Conservation (phyloP, 2,797 vertebrate genomes). For the Ceryle rudis region DNA sequence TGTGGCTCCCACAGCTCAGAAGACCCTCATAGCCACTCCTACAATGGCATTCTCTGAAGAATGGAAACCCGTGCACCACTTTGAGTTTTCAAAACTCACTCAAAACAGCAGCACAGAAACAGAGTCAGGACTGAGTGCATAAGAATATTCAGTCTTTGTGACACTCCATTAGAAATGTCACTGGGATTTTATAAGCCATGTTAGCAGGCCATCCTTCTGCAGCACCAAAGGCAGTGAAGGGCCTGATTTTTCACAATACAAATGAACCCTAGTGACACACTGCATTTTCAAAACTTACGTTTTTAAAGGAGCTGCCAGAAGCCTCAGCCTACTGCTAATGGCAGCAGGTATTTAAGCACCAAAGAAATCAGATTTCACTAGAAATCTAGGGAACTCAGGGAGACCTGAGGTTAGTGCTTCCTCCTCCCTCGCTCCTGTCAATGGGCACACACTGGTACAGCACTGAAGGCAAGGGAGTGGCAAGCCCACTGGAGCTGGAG, state of each 20-base stretch:
- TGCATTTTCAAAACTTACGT: not conserved
- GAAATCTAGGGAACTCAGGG: not conserved
- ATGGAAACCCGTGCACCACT: not conserved
- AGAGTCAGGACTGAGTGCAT: not conserved
- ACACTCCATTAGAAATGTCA: not conserved
- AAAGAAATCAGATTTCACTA: not conserved
- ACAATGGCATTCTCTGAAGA: fast-evolving
- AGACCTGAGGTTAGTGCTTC: not conserved
- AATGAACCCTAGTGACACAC: not conserved
- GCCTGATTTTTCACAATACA: not conserved
- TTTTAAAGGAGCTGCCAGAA: not conserved
- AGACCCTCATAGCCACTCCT: not conserved
- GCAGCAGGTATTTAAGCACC: not conserved
- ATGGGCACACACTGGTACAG: fast-evolving
- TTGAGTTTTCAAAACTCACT: not conserved
- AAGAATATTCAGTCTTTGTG: not conserved
- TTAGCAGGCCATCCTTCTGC: not conserved
- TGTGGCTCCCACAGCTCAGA: not conserved
- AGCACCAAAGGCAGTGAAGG: not conserved
- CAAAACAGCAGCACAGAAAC: not conserved
- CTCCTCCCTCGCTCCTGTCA: fast-evolving
- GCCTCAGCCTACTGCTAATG: not conserved
- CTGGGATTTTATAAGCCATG: not conserved
- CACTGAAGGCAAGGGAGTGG: not conserved
- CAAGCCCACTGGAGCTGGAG: not conserved